phyloP scores from a whole-genome alignment of 2,113 vertebrate species.

The Phaethon lepturus region DNA sequence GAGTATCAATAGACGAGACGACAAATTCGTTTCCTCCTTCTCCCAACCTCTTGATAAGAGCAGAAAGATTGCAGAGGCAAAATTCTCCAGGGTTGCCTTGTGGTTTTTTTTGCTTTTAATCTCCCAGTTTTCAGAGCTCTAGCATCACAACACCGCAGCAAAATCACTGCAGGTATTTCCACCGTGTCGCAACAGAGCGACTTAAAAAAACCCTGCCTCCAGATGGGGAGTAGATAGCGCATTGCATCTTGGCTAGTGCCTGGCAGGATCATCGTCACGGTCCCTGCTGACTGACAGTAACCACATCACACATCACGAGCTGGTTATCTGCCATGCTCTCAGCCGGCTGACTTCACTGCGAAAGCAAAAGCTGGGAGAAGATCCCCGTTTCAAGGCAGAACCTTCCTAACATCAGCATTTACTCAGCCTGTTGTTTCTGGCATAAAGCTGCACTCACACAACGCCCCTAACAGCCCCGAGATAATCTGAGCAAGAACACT shows the following conservation, averaged over 20 bases:
- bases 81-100: not conserved
- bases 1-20: not conserved
- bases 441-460: not conserved
- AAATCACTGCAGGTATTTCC: not conserved
- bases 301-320: not conserved
- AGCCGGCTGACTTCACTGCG: not conserved
- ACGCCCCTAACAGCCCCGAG: not conserved
- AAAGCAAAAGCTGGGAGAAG: not conserved
- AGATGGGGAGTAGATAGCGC: not conserved
- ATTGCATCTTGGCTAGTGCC: not conserved
- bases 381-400: not conserved
- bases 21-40: not conserved
- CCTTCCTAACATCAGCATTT: not conserved
- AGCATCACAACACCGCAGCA: not conserved
- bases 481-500: not conserved
- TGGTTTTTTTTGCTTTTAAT: no score
- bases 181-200: rapidly evolving
- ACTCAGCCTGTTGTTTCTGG: not conserved
- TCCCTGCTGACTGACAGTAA: not conserved
- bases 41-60: not conserved
- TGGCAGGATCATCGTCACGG: not conserved
- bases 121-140: not conserved
- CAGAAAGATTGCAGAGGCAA: not conserved
- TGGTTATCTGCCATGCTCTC: not conserved
- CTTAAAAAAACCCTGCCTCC: not conserved